Conservation (phyloP, 2,888 invertebrate genomes). For the Endotricha flammealis region DNA sequence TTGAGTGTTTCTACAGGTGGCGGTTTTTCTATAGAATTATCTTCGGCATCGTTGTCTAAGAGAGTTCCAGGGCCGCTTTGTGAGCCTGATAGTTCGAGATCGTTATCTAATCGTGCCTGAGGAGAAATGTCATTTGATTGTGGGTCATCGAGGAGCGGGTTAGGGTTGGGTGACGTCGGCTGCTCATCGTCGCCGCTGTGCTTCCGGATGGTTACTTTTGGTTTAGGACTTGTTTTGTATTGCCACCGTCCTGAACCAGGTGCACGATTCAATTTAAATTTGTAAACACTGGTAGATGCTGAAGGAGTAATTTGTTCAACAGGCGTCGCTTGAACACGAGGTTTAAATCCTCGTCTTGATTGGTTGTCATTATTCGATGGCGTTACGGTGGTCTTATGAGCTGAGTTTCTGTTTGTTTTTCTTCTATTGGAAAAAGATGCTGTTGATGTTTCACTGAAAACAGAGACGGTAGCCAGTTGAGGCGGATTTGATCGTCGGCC, state of each 20-base stretch:
- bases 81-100: constrained; percentile 86
- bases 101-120: constrained; percentile 79
- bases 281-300: constrained; percentile 82
- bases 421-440: constrained; percentile 75
- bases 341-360: constrained; percentile 82
- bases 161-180: constrained; percentile 60
- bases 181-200: constrained; percentile 77
- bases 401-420: constrained; percentile 63
- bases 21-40: constrained; percentile 81
- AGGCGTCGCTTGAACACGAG: constrained; percentile 78
- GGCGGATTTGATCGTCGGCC: constrained; percentile 68
- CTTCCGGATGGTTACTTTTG: constrained; percentile 88
- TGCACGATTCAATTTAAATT: constrained; percentile 88
- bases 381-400: constrained; percentile 60
- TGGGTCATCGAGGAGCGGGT: constrained; percentile 60
- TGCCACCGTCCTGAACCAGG: constrained; percentile 94
- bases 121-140: constrained; percentile 76
- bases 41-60: constrained; percentile 80
- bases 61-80: constrained; percentile 79
- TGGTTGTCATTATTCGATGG: constrained; percentile 59
- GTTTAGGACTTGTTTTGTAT: constrained; percentile 93
- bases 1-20: constrained; percentile 88
- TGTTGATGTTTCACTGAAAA: constrained; percentile 79
- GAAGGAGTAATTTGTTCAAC: constrained; percentile 72
- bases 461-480: constrained; percentile 82